phyloP scores from a whole-genome alignment of 2,113 vertebrate genomes.

The Cyprinus carpio region DNA sequence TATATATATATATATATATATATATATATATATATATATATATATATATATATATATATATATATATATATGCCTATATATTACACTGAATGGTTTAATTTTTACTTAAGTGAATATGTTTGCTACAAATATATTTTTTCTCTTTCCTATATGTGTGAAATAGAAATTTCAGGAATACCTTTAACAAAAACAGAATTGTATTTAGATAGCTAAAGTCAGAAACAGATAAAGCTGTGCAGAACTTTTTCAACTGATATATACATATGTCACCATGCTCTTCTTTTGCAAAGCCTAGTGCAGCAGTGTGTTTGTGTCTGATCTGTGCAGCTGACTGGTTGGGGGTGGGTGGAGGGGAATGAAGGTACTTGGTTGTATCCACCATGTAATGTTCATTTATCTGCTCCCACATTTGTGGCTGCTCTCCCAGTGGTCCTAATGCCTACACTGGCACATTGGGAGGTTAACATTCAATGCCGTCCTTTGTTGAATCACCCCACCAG shows the following conservation, averaged over 20 bases:
- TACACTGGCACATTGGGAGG: constrained; percentile 80
- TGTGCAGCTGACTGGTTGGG: constrained; percentile 49
- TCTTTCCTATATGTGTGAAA: not conserved
- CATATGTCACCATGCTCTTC: constrained; percentile 5
- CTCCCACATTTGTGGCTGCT: constrained; percentile 77
- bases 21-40: not conserved
- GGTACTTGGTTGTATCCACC: constrained; percentile 79
- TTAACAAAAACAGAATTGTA: not conserved
- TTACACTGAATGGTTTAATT: too few relatives aligned
- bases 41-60: too few relatives aligned
- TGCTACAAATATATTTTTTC: not conserved
- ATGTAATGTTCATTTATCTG: constrained; percentile 86
- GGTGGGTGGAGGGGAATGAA: constrained; percentile 76
- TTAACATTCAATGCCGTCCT: constrained; percentile 80
- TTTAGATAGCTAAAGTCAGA: not conserved
- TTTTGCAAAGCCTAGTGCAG: constrained; percentile 17
- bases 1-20: not conserved
- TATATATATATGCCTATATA: too few relatives aligned
- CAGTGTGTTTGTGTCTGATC: constrained; percentile 35
- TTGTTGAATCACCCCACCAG: constrained; percentile 75
- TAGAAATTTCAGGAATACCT: not conserved
- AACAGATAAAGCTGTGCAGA: not conserved
- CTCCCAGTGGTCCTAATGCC: constrained; percentile 62
- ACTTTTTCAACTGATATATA: not conserved
- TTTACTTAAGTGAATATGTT: too few relatives aligned